phyloP scores from a whole-genome alignment of 2,888 invertebrate species.

The Lycophotia porphyrea region DNA sequence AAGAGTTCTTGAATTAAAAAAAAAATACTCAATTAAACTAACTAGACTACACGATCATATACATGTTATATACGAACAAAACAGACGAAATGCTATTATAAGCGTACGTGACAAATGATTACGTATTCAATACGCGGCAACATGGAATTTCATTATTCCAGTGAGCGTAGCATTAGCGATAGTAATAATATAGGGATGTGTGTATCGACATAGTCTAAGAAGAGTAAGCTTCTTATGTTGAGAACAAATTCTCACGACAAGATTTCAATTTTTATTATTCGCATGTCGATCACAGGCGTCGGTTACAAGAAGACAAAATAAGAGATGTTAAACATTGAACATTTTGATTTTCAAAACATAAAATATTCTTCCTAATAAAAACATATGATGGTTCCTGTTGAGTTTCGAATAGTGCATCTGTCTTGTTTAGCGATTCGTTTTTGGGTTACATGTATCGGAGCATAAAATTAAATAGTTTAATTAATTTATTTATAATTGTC shows the following conservation, averaged over 20 bases:
- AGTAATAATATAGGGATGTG: slow-evolving; percentile 54
- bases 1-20: neutral
- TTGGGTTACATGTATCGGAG: no score
- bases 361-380: neutral
- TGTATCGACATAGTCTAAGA: slow-evolving; percentile 14
- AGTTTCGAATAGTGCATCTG: neutral
- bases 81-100: slow-evolving; percentile 62
- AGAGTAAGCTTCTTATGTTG: slow-evolving; percentile 21
- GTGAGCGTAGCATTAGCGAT: slow-evolving; percentile 61
- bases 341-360: neutral
- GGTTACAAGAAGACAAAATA: neutral
- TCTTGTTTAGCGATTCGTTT: neutral
- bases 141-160: slow-evolving; percentile 76
- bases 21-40: neutral
- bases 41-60: neutral
- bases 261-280: slow-evolving; percentile 27
- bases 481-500: no score
- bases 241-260: neutral
- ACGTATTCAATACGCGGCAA: slow-evolving; percentile 72
- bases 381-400: neutral
- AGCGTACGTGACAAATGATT: slow-evolving; percentile 69
- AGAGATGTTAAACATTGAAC: neutral
- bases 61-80: slow-evolving; percentile 40
- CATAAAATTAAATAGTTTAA: no score
- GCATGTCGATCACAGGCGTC: slow-evolving; percentile 1